Conservation (phyloP, 2,797 vertebrate genomes). For the Hybognathus amarus region DNA sequence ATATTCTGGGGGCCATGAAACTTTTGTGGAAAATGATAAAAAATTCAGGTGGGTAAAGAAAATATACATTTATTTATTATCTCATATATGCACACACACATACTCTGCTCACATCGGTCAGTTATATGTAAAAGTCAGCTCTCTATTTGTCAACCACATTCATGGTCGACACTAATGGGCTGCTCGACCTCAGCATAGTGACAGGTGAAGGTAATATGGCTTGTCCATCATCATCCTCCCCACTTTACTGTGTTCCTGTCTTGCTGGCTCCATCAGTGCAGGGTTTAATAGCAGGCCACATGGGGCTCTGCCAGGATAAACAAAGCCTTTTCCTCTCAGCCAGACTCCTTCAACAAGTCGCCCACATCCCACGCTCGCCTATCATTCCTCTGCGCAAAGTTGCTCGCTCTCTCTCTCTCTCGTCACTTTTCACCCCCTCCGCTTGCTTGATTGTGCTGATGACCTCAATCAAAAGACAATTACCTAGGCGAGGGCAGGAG, state of each 20-base stretch:
- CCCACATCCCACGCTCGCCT: conserved; percentile 57
- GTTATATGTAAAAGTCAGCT: background rate
- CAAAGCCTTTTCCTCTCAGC: conserved; percentile 56
- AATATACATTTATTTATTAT: background rate
- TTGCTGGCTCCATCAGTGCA: conserved; percentile 42
- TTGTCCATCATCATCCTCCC: conserved; percentile 38
- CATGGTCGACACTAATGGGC: conserved; percentile 10
- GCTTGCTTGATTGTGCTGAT: conserved; percentile 89
- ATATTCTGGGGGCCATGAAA: too few relatives aligned
- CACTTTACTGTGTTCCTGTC: conserved; percentile 12
- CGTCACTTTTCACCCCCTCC: conserved; percentile 76
- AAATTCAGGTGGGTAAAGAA: too few relatives aligned
- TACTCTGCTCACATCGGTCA: background rate
- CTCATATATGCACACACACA: background rate
- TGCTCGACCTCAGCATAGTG: background rate
- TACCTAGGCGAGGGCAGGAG: conserved; percentile 83
- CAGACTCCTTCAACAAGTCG: conserved; percentile 54
- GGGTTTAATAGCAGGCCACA: conserved; percentile 58
- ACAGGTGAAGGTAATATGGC: conserved; percentile 15
- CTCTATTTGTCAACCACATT: conserved; percentile 4
- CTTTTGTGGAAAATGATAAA: too few relatives aligned
- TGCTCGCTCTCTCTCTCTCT: too few relatives aligned
- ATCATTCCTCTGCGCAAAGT: conserved; percentile 34
- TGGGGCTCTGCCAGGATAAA: conserved; percentile 49
- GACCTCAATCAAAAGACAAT: conserved; percentile 99